Base-by-base conservation (phyloP, 2,113 vertebrate species). In the Ictalurus furcatus region DNA sequence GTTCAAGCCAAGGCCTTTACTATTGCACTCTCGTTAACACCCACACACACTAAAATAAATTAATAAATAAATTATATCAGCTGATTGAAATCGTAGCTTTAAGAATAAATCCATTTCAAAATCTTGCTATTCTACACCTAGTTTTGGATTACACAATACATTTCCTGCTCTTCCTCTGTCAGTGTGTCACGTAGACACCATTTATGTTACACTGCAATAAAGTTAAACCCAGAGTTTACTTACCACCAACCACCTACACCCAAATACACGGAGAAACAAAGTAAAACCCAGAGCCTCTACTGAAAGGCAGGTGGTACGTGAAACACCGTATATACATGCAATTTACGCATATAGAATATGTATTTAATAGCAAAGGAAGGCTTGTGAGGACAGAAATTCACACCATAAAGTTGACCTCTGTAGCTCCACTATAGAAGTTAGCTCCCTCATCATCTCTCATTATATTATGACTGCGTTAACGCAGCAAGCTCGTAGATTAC, bases 21-120 rank as follows among this genome's bases (percentile, higher is more conserved):
- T 86, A 2, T 78, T 63, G 34, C 25, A 73, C 14, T 86, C 8
- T 28, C n/a, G 81, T n/a, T 23, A 63, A 56, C 90, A 91, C 82
- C 87, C 90, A 91, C 82, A 89, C 84, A 71, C 65, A 25, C 28
- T 2, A 65, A 81, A 48, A 74, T 61, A 61, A 34, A 34, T 34
- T 6, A 30, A 74, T 34, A 54, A 69, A 37, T 19, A 83, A 84
- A 54, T 61, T 71, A 71, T 14, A 71, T 71, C 71, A 37, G 30
- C 34, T 71, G n/a, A 14, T 2, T 78, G 12, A 5, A 5, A 78
- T 52, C 25, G 6, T 17, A 65, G 12, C 59, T 28, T 44, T 63
- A 37, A 40, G 59, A 40, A 63, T 84, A 44, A 83, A 40, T 84
- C 6, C 6, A 65, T 6, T 5, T 44, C 6, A 52, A 52, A 79